Conservation (phyloP, 2,113 vertebrate genomes). For the Tragelaphus imberbis region DNA sequence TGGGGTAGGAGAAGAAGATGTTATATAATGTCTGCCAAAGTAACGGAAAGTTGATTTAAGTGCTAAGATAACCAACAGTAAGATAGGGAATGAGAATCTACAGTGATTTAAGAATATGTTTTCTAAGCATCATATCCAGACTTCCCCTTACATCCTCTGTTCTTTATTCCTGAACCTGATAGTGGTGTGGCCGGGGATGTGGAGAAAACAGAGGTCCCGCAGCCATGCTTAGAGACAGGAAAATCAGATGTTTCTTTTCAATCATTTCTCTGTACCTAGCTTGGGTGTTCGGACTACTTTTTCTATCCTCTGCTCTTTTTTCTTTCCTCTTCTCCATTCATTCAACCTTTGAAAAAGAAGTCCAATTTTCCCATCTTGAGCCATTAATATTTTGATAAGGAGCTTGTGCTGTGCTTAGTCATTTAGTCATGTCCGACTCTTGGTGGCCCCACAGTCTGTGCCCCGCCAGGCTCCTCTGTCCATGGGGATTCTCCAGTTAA, state of each 20-base stretch:
- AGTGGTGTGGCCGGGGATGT: not conserved
- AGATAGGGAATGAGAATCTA: slow-evolving; percentile 21
- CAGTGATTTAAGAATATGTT: not conserved
- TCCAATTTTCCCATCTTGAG: not conserved
- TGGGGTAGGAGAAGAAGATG: not conserved
- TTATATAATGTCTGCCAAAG: slow-evolving; percentile 51
- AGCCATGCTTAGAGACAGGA: not conserved
- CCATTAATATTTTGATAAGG: not conserved
- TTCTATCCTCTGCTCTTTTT: not conserved
- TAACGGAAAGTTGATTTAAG: slow-evolving; percentile 10
- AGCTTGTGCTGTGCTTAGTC: not conserved
- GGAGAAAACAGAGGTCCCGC: not conserved
- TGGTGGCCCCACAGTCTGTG: not conserved
- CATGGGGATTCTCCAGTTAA: not conserved
- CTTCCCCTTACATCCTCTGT: not conserved
- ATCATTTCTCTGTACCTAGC: not conserved
- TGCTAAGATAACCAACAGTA: slow-evolving; percentile 5
- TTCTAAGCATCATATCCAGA: not conserved
- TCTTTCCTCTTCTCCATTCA: not conserved
- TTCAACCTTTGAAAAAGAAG: not conserved
- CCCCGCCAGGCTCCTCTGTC: not conserved
- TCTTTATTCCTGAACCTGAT: not conserved
- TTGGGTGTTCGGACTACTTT: not conserved
- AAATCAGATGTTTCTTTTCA: slow-evolving; percentile 2
- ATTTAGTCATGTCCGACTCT: not conserved